phyloP scores from a whole-genome alignment of 2,888 invertebrate species.

The Drosophila picticornis region DNA sequence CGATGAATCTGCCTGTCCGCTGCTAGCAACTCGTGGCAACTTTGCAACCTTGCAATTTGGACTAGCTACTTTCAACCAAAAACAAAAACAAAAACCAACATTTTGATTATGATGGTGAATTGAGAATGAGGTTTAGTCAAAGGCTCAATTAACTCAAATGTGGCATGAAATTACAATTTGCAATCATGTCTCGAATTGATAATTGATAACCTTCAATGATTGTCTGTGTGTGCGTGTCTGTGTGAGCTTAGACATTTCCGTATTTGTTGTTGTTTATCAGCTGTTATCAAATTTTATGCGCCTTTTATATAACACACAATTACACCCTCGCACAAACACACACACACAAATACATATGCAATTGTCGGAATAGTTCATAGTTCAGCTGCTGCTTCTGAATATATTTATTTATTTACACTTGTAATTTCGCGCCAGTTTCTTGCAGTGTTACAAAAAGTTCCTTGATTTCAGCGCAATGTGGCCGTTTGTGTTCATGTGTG shows the following conservation, averaged over 20 bases:
- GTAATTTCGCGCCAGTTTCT: constrained; percentile 37
- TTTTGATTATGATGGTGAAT: background rate
- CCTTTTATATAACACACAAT: constrained; percentile 53
- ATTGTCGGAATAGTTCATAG: background rate
- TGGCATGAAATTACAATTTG: background rate
- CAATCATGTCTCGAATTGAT: constrained; percentile 14
- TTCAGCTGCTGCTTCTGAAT: background rate
- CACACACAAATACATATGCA: background rate
- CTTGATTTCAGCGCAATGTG: constrained; percentile 26
- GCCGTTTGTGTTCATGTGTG: background rate
- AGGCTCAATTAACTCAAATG: background rate
- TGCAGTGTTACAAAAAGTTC: constrained; percentile 9
- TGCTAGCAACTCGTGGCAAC: constrained; percentile 1
- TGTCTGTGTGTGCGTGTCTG: constrained; percentile 6
- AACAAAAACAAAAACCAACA: background rate
- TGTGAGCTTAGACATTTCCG: constrained; percentile 47
- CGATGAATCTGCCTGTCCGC: background rate
- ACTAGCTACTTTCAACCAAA: background rate
- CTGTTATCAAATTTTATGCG: constrained; percentile 41
- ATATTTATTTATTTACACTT: constrained; percentile 26
- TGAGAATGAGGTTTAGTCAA: background rate
- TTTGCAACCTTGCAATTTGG: background rate
- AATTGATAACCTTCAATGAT: constrained; percentile 60
- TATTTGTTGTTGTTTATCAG: constrained; percentile 52
- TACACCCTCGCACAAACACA: constrained; percentile 18